phyloP scores from a whole-genome alignment of 2,888 invertebrate species.

The Dinocampus coccinellae region DNA sequence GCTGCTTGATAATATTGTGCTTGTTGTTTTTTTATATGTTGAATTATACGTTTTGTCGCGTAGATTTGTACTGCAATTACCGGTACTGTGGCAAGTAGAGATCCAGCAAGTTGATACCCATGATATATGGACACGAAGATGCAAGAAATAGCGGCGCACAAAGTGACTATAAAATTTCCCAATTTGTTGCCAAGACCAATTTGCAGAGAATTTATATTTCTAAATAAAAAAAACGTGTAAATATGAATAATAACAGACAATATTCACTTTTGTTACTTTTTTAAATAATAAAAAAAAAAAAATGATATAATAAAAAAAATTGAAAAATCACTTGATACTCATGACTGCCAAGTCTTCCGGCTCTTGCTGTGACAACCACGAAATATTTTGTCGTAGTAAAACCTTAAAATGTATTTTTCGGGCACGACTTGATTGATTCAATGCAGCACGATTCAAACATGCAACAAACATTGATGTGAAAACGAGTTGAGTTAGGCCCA shows the following conservation, averaged over 20 bases:
- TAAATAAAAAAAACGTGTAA: not conserved
- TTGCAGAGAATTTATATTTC: constrained; percentile 31
- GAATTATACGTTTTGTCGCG: constrained; percentile 60
- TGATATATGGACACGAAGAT: constrained; percentile 66
- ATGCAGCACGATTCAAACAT: constrained; percentile 33
- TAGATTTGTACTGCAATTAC: constrained; percentile 62
- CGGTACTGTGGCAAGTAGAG: constrained; percentile 68
- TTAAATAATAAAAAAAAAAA: too few relatives aligned
- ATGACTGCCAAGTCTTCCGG: constrained; percentile 28
- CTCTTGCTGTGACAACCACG: constrained; percentile 34
- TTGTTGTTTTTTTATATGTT: constrained; percentile 43
- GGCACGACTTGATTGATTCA: constrained; percentile 27
- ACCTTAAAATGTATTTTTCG: constrained; percentile 33
- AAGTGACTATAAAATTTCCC: constrained; percentile 37
- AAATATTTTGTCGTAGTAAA: constrained; percentile 33
- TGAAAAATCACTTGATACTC: constrained; percentile 34
- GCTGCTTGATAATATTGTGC: constrained; percentile 66
- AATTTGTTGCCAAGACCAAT: constrained; percentile 40
- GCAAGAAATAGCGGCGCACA: constrained; percentile 54
- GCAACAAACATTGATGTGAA: constrained; percentile 32
- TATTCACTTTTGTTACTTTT: not conserved
- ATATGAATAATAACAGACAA: not conserved
- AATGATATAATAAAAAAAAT: too few relatives aligned
- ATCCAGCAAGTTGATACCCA: constrained; percentile 70
- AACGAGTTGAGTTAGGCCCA: constrained; percentile 32